phyloP scores from a whole-genome alignment of 2,888 invertebrate species.

The Blastobasis adustella region DNA sequence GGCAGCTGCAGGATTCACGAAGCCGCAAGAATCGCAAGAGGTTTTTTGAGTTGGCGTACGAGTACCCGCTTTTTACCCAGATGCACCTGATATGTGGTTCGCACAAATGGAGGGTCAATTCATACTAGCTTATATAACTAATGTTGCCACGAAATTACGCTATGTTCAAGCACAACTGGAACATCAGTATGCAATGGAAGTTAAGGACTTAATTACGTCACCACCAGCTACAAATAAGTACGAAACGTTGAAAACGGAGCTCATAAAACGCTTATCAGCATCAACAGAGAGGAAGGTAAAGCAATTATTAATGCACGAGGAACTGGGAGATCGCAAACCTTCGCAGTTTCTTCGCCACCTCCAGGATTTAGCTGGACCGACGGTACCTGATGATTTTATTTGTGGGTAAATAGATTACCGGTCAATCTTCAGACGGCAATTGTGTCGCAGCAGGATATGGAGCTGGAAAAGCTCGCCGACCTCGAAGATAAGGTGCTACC shows the following conservation, averaged over 20 bases:
- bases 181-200: constrained; percentile 1
- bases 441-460: background rate
- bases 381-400: constrained; percentile 11
- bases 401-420: constrained; percentile 15
- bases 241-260: constrained; percentile 4
- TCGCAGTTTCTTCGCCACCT: constrained; percentile 16
- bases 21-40: too few relatives aligned
- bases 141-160: constrained; percentile 7
- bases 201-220: background rate
- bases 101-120: background rate
- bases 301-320: constrained; percentile 17
- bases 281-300: constrained; percentile 15
- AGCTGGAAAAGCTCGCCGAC: background rate
- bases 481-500: background rate
- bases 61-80: too few relatives aligned
- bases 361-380: constrained; percentile 12
- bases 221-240: constrained; percentile 5
- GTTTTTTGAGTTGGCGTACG: too few relatives aligned
- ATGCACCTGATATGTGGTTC: too few relatives aligned
- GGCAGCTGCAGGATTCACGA: too few relatives aligned
- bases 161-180: constrained; percentile 4
- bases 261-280: constrained; percentile 8
- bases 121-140: background rate
- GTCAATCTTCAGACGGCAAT: constrained; percentile 5
- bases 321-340: constrained; percentile 11